Conservation (phyloP, 2,888 invertebrate genomes). For the Molorchus minor region DNA sequence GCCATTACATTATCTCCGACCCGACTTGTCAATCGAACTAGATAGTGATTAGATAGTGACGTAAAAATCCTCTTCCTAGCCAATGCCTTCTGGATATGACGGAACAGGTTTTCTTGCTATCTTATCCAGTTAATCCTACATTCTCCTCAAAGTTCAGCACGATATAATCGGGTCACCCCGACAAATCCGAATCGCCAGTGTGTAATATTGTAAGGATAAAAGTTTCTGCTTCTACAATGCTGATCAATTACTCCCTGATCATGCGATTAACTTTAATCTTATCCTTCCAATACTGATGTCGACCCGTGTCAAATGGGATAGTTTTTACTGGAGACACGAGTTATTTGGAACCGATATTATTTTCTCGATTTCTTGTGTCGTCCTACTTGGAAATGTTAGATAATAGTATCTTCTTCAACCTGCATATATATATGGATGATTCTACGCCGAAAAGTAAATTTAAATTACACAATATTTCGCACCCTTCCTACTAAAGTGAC, state of each 20-base stretch:
- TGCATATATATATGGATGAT: too few relatives aligned
- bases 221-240: conserved; percentile 52
- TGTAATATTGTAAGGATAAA: conserved; percentile 46
- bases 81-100: conserved; percentile 22
- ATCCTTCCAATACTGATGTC: conserved; percentile 50
- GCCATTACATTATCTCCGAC: too few relatives aligned
- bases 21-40: too few relatives aligned
- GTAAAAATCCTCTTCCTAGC: not conserved
- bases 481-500: too few relatives aligned
- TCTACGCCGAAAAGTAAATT: too few relatives aligned
- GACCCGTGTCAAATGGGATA: conserved; percentile 53
- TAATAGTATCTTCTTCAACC: too few relatives aligned
- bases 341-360: conserved; percentile 52
- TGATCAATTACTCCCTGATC: conserved; percentile 59
- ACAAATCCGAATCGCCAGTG: conserved; percentile 34
- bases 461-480: too few relatives aligned
- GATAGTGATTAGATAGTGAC: not conserved
- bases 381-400: too few relatives aligned
- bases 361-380: too few relatives aligned
- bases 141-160: conserved; percentile 44
- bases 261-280: conserved; percentile 56
- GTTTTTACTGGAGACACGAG: conserved; percentile 51
- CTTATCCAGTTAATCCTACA: conserved; percentile 38
- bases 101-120: conserved; percentile 27
- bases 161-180: conserved; percentile 43